These are phyloP conservation scores for Darwinula stevensoni DNA, from an alignment of 2,888 invertebrate genomes.

Conservation along the genomic window DNA sequence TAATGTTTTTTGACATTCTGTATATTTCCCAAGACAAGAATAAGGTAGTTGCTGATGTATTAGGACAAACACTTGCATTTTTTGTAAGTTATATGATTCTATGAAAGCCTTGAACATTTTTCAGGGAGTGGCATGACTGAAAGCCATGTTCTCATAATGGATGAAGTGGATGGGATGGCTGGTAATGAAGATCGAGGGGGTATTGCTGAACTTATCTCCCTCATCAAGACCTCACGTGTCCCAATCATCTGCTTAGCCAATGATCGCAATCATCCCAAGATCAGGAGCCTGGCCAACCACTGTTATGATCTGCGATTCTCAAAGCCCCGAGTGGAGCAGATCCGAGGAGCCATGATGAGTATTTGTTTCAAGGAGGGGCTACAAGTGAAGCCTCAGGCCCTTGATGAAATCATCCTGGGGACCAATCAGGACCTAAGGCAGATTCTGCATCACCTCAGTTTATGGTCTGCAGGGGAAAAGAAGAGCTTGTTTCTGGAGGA, in stretches of 20 bases:
- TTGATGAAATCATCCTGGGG: slow-evolving; percentile 51
- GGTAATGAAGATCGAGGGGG: slow-evolving; percentile 94
- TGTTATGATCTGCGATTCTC: slow-evolving; percentile 68
- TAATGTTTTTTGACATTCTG: too few species aligned
- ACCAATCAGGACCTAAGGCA: slow-evolving; percentile 83
- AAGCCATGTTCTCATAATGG: slow-evolving; percentile 84
- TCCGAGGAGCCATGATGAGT: slow-evolving; percentile 70
- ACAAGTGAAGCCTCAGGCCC: slow-evolving; percentile 26
- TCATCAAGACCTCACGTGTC: slow-evolving; percentile 61
- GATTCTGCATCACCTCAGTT: slow-evolving; percentile 57
- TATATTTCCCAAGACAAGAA: too few species aligned
- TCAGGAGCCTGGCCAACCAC: slow-evolving; percentile 68
- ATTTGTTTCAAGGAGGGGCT: slow-evolving; percentile 72
- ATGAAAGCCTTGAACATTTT: too few species aligned
- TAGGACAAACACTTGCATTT: too few species aligned
- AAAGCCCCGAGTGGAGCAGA: slow-evolving; percentile 61
- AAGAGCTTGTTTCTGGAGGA: slow-evolving; percentile 22
- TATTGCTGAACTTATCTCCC: slow-evolving; percentile 61
- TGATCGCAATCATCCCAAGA: slow-evolving; percentile 72
- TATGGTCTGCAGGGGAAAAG: slow-evolving; percentile 32
- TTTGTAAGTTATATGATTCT: too few species aligned
- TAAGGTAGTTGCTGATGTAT: too few species aligned
- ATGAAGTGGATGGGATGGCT: slow-evolving; percentile 99
- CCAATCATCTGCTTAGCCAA: slow-evolving; percentile 96
- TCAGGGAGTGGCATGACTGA: too few species aligned